Evolutionary conservation across 2,888 invertebrate species (phyloP), one percentile per base, ranked within the genome.

Genomic region (Trissoscelio sp.): DNA sequence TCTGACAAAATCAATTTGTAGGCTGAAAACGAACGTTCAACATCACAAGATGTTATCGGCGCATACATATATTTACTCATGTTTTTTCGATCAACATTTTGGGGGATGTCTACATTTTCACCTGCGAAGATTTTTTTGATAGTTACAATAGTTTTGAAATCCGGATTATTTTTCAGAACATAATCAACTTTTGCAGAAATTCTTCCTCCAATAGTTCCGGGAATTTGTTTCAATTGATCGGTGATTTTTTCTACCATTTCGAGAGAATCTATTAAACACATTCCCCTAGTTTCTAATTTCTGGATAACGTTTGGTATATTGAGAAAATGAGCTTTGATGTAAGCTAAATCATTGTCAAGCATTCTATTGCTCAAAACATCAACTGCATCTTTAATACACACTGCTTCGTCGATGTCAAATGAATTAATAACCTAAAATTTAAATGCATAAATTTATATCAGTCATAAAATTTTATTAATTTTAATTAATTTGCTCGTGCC

Each of bases 31-130:
- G n/a, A n/a, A n/a, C n/a, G n/a, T n/a, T n/a, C n/a, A n/a, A n/a
- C n/a, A 53, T 58, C 57, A 28, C 57, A 58, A n/a, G 57, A 58
- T 18, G 57, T 58, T 37, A 58, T 20, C 3, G 57, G 57, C 39
- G 57, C 57, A 39, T 39, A 58, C 14, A 31, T 37, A 12, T 12
- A 58, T 18, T 58, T 37, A 20, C 22, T 37, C 14, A 39, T 7
- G 28, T 28, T 28, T 28, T 28, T 28, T 28, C 28, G 28, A 28
- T 28, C 28, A 28, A 28, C 28, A 28, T 28, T 28, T 28, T 28
- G 28, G 28, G 28, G 28, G 28, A 28, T 28, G 28, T 28, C 28
- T 28, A 28, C 6, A 28, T 28, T 28, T 28, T 28, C 28, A 28
- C 28, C 28, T 28, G 28, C 28, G 28, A 28, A 28, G 28, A 28